Evolutionary conservation across 2,113 vertebrate species (phyloP).

Genomic region (Hippocampus zosterae): DNA sequence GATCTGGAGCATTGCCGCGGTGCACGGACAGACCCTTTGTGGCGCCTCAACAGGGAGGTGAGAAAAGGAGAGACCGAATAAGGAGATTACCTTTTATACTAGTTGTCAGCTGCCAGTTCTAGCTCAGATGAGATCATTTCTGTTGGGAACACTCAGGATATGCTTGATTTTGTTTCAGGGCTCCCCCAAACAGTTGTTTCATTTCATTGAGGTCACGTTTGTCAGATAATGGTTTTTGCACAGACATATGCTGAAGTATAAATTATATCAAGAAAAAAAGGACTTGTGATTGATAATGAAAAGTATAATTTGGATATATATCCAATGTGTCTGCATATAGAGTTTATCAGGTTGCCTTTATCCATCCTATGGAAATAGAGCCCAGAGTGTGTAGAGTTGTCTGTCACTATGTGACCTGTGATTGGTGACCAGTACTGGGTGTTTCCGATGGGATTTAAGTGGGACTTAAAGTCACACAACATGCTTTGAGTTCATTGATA

Average conservation of each 20-base stretch:
- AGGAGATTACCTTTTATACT: conserved; percentile 33
- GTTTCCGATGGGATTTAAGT: neutral
- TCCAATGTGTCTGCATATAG: too few relatives aligned
- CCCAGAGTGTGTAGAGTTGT: neutral
- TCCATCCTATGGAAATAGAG: too few relatives aligned
- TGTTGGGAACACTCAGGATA: conserved; percentile 5
- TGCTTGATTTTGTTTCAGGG: conserved; percentile 3
- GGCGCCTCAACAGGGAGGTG: conserved; percentile 26
- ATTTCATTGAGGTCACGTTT: neutral
- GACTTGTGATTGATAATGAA: neutral
- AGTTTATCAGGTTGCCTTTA: too few relatives aligned
- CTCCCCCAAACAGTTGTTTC: neutral
- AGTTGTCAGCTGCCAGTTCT: conserved; percentile 24
- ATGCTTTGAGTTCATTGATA: neutral
- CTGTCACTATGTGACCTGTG: neutral
- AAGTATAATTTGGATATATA: neutral
- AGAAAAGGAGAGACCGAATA: conserved; percentile 41
- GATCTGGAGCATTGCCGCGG: conserved; percentile 38
- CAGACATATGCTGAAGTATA: neutral
- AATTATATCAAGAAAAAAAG: neutral
- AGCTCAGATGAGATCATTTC: conserved; percentile 19
- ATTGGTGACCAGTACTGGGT: neutral
- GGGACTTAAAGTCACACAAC: neutral
- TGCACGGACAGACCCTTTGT: conserved; percentile 25
- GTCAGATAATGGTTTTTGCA: neutral